Conservation (phyloP, 2,888 invertebrate genomes). For the Dione juno region DNA sequence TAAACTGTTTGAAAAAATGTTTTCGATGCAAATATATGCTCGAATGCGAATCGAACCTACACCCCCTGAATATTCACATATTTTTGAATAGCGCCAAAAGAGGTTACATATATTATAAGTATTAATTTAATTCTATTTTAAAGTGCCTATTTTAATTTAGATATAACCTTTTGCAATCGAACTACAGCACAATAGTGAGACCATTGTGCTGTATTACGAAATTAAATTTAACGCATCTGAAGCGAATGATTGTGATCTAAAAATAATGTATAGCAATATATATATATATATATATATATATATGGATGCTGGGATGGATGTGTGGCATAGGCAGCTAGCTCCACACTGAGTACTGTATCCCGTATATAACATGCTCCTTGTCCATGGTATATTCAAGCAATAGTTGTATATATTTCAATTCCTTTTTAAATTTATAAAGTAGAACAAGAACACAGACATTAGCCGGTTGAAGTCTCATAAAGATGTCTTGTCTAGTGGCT, state of each 20-base stretch:
- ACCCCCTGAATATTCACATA: background rate
- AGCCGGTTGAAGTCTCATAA: background rate
- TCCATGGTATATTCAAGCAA: no score
- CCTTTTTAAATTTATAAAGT: background rate
- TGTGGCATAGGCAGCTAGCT: no score
- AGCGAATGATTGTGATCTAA: background rate
- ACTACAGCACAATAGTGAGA: background rate
- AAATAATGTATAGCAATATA: background rate
- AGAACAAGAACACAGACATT: background rate
- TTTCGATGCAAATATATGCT: background rate
- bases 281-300: background rate
- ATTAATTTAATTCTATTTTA: background rate
- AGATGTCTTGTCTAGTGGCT: background rate
- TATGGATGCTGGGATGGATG: no score
- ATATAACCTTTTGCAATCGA: background rate
- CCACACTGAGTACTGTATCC: background rate
- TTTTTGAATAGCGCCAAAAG: no score
- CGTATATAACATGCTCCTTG: no score
- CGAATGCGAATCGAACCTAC: background rate
- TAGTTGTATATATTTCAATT: background rate
- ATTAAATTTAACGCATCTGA: background rate
- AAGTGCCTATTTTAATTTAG: background rate
- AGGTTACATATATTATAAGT: no score
- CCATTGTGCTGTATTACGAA: background rate
- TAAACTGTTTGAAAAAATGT: no score